Base-by-base conservation (phyloP, 2,888 invertebrate species). In the Mythimna albipuncta region DNA sequence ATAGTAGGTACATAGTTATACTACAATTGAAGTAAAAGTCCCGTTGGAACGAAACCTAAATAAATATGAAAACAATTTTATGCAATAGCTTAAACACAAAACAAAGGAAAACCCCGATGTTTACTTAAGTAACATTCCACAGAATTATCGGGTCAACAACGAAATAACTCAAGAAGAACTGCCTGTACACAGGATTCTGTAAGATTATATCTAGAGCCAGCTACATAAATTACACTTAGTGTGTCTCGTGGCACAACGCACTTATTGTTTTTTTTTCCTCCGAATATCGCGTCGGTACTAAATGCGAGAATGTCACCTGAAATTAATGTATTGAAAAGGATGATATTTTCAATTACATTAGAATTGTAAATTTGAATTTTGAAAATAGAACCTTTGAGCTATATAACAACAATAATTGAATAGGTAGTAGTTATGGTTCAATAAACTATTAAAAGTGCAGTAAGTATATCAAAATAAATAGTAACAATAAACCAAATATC, bases 151-250 rank as follows among this genome's bases (percentile, higher is more conserved):
- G 83, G 82, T 85, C 85, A 85, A 83, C 81, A 85, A 71, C 70
- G 59, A 85, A 85, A 85, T 85, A 85, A 85, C 79, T 85, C 83
- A 82, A 77, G 64, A 69, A 61, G 77, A 74, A 81, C 83, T 84
- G 83, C 70, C 79, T 73, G 81, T 77, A 75, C 73, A 73, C 77
- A 83, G 85, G 86, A 85, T 85, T 85, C 76, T 79, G 74, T 72
- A 64, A 85, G 86, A 85, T 85, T 85, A 85, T 76, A 85, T 83
- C 85, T 83, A 67, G 69, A 85, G 86, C 81, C 83, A 69, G 72
- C 77, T 58, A 85, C 82, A 86, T 85, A 86, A 85, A 85, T 85
- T 76, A 86, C 86, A 85, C 83, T 85, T 86, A 82, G 72, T 62
- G 64, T 78, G 81, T 80, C 83, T 81, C 67, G 71, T 70, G 69